Conservation (phyloP, 2,888 invertebrate species). For the Miltochrista miniata region DNA sequence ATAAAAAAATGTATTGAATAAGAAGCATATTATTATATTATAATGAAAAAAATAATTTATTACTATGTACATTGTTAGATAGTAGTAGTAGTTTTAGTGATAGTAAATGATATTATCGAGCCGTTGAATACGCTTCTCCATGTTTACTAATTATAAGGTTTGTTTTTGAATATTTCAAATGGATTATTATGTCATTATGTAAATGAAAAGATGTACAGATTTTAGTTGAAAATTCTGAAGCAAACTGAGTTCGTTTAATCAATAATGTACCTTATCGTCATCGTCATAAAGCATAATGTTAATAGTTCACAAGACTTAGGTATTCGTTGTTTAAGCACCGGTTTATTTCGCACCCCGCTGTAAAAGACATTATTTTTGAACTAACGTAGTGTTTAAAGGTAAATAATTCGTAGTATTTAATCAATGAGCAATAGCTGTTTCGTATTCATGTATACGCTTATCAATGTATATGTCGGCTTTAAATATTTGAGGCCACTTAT, state of each 20-base stretch:
- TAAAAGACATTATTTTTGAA: slow-evolving; percentile 51
- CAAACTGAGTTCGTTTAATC: neutral
- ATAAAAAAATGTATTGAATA: slow-evolving; percentile 25
- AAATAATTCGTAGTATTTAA: slow-evolving; percentile 17
- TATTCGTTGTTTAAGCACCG: slow-evolving; percentile 46
- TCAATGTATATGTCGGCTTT: slow-evolving; percentile 8
- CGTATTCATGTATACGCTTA: slow-evolving; percentile 10
- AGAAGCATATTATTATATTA: slow-evolving; percentile 31
- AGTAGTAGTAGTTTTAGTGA: slow-evolving; percentile 33
- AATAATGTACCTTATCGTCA: slow-evolving; percentile 4
- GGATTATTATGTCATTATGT: neutral
- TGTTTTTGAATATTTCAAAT: slow-evolving; percentile 1
- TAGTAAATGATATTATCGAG: slow-evolving; percentile 15
- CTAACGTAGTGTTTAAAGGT: slow-evolving; percentile 31
- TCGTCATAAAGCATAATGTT: slow-evolving; percentile 12
- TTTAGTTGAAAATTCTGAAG: neutral
- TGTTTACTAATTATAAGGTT: slow-evolving; percentile 10
- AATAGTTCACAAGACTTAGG: slow-evolving; percentile 25
- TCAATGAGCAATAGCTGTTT: slow-evolving; percentile 27
- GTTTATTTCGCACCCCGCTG: slow-evolving; percentile 55
- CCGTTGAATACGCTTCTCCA: slow-evolving; percentile 12
- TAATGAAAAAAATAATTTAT: slow-evolving; percentile 43
- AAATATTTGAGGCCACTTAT: slow-evolving; percentile 7
- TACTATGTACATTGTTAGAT: slow-evolving; percentile 33
- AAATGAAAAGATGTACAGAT: neutral